A percentile compares a stretch with the other conserved stretches of the same genome.
phyloP scores from a whole-genome alignment of 2,888 invertebrate species.

The Drosophila kanekoi region DNA sequence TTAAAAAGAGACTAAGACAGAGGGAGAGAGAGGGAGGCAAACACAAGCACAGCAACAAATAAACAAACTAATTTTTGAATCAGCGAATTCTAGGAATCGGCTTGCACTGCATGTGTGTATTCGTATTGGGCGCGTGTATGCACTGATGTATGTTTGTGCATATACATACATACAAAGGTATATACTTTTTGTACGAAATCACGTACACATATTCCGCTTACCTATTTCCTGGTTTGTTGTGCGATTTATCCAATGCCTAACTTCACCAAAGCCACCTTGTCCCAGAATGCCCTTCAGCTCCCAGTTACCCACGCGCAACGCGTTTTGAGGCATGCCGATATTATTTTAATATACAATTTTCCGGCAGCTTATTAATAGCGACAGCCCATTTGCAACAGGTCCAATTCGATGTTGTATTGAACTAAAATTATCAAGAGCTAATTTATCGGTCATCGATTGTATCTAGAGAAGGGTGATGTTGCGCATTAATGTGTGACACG shows the following conservation, averaged over 20 bases:
- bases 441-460: constrained; percentile 8
- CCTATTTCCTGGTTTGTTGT: constrained; percentile 87
- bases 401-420: constrained; percentile 1
- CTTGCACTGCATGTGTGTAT: not conserved
- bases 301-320: constrained; percentile 65
- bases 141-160: not conserved
- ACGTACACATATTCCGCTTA: constrained; percentile 70
- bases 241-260: constrained; percentile 89
- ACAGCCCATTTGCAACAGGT: constrained; percentile 8
- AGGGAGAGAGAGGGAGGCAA: not conserved
- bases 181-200: constrained; percentile 14
- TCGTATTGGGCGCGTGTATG: no score
- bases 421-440: not conserved
- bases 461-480: not conserved
- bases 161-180: constrained; percentile 9
- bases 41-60: constrained; percentile 2
- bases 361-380: constrained; percentile 40
- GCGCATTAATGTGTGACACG: not conserved
- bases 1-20: not conserved
- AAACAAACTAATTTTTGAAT: constrained; percentile 32
- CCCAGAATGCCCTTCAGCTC: constrained; percentile 88
- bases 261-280: constrained; percentile 90
- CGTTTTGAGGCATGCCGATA: constrained; percentile 15
- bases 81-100: constrained; percentile 47
- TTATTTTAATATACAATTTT: constrained; percentile 3